These are phyloP conservation scores for Plestiodon gilberti DNA, from an alignment of 2,113 vertebrate species.

Conservation along the genomic window DNA sequence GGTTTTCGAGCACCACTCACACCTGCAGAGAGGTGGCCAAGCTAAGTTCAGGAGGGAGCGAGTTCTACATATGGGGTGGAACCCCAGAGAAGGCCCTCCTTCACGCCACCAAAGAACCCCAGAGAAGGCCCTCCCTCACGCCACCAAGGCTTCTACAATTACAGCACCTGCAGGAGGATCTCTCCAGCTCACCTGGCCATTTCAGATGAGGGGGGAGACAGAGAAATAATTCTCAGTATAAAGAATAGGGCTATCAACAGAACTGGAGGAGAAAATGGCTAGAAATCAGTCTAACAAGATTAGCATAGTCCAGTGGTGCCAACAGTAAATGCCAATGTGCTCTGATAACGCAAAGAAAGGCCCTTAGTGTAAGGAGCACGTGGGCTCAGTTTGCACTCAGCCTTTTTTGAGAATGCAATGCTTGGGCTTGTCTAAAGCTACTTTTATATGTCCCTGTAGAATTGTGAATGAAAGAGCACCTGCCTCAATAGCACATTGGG, in stretches of 20 bases:
- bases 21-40: no score
- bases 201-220: no score
- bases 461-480: not conserved
- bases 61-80: no score
- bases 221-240: not conserved
- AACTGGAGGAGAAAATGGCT: not conserved
- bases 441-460: not conserved
- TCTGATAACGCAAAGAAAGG: not conserved
- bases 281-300: not conserved
- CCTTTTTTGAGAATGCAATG: not conserved
- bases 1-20: no score
- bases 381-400: not conserved
- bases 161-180: no score
- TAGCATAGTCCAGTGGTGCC: not conserved
- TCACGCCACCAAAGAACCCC: no score
- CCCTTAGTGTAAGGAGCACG: not conserved
- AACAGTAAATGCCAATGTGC: not conserved
- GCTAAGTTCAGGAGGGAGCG: no score
- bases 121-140: no score
- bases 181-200: no score
- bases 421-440: not conserved
- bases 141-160: no score
- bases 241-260: not conserved
- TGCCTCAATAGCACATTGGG: not conserved
- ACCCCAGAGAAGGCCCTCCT: no score